Evolutionary conservation across 2,888 invertebrate species (phyloP), one percentile per base, ranked within the genome.

Genomic region (Lissocephala sabroskyi): DNA sequence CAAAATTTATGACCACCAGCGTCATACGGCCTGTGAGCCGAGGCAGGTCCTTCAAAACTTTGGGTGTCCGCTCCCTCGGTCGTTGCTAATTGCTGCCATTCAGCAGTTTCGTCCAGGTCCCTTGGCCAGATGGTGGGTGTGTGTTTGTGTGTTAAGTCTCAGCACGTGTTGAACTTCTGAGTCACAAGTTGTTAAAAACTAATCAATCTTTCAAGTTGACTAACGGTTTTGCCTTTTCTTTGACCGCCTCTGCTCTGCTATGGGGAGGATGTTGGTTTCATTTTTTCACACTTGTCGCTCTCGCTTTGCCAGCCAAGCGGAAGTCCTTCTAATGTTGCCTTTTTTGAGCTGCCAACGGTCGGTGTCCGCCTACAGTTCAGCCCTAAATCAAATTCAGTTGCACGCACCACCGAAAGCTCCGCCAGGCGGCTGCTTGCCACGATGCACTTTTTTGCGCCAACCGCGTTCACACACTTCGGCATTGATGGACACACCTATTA

Each of bases 151-250:
- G 63, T 57, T 62, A 62, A 76, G 65, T 56, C 58, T 46, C 33
- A 46, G 77, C 65, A 66, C 78, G 78, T 74, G 71, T 55, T 66
- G 52, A 62, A 53, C 50, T 57, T 45, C 42, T 45, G 45, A 74
- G 71, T 73, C 71, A 77, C 66, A 75, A 75, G 74, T 77, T 75
- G 75, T 75, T 75, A 75, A 79, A 75, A 75, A 73, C 75, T 79
- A 75, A 75, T 75, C 75, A 75, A 75, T 75, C 79, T 79, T 77
- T 77, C 71, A 70, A 62, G 65, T 70, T 77, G 78, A 59, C 75
- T 70, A 77, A 71, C 66, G 65, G 57, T 76, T 66, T 64, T 57
- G 62, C 75, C 64, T 54, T 37, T 58, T 58, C 70, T 57, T 60
- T 54, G 49, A 53, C 57, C 57, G 52, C 46, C 49, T 60, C 60